Percentiles rank a stretch among this genome's conserved stretches.
These are phyloP conservation scores for Phodopus roborovskii DNA, from an alignment of 2,113 vertebrate species.

Conservation along the genomic window DNA sequence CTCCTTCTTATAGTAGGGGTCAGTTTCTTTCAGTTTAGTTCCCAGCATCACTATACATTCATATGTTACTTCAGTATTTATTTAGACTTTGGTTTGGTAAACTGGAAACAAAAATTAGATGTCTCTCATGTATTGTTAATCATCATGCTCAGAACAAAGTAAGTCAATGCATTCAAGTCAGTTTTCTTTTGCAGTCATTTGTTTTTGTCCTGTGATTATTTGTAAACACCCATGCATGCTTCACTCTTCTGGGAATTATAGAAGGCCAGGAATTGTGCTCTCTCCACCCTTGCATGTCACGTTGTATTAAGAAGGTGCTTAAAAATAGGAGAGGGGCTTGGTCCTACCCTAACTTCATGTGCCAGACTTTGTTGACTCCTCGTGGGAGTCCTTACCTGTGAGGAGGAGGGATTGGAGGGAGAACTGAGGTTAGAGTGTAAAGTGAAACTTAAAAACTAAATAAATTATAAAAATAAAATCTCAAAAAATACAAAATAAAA, in stretches of 20 bases:
- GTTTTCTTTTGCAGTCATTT: conserved; percentile 25
- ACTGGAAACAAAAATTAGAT: not conserved
- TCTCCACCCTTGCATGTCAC: not conserved
- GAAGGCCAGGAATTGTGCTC: not conserved
- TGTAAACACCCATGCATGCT: not conserved
- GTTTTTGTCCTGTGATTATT: conserved; percentile 41
- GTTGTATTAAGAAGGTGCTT: not conserved
- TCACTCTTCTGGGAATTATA: not conserved
- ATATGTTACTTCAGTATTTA: not conserved
- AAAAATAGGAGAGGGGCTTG: not conserved
- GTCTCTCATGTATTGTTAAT: conserved; percentile 47
- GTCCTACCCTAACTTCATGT: too few relatives aligned
- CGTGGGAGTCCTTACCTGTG: too few relatives aligned
- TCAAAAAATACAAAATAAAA: too few relatives aligned
- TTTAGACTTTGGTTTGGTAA: not conserved
- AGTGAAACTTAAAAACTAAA: too few relatives aligned
- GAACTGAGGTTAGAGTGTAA: too few relatives aligned
- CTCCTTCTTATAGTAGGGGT: not conserved
- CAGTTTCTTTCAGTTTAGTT: not conserved
- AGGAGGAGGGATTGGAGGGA: too few relatives aligned
- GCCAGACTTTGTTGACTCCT: too few relatives aligned
- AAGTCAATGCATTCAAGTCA: conserved; percentile 11
- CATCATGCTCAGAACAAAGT: conserved; percentile 1
- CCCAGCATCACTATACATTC: not conserved
- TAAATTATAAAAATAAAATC: too few relatives aligned